phyloP scores from a whole-genome alignment of 1,140 invertebrate genomes.

The Drosophila subobscura region DNA sequence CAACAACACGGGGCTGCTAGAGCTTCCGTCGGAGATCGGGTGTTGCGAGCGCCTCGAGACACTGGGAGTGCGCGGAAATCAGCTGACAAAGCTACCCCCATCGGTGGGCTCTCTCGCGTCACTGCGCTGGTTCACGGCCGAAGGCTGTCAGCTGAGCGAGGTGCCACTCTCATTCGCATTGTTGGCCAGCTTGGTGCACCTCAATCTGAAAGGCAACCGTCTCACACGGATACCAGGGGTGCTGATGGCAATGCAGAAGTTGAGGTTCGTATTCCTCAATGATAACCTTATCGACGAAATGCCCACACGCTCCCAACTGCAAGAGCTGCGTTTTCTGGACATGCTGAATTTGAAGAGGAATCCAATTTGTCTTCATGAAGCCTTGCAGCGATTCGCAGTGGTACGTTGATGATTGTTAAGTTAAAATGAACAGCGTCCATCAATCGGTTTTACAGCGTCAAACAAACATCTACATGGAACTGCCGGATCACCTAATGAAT shows the following conservation, averaged over 20 bases:
- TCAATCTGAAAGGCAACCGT: constrained; percentile 85
- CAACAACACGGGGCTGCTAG: constrained; percentile 85
- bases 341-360: constrained; percentile 85
- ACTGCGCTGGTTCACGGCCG: constrained; percentile 86
- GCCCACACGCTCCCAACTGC: constrained; percentile 70
- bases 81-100: constrained; percentile 85
- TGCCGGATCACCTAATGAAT: constrained; percentile 11
- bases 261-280: constrained; percentile 85
- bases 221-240: constrained; percentile 84
- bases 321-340: constrained; percentile 78
- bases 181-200: constrained; percentile 85
- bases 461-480: constrained; percentile 59
- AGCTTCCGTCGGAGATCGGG: constrained; percentile 88
- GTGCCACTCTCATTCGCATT: constrained; percentile 84
- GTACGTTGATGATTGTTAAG: constrained; percentile 10
- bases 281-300: constrained; percentile 84
- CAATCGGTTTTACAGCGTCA: constrained; percentile 26
- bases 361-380: constrained; percentile 81
- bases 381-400: constrained; percentile 50
- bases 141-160: constrained; percentile 85
- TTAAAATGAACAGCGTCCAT: no score
- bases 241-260: constrained; percentile 84
- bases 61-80: constrained; percentile 87
- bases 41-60: constrained; percentile 90
- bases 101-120: constrained; percentile 84